Conservation (phyloP, 92 coral and sea anemone genomes). For the Umimayanthus kanabou region DNA sequence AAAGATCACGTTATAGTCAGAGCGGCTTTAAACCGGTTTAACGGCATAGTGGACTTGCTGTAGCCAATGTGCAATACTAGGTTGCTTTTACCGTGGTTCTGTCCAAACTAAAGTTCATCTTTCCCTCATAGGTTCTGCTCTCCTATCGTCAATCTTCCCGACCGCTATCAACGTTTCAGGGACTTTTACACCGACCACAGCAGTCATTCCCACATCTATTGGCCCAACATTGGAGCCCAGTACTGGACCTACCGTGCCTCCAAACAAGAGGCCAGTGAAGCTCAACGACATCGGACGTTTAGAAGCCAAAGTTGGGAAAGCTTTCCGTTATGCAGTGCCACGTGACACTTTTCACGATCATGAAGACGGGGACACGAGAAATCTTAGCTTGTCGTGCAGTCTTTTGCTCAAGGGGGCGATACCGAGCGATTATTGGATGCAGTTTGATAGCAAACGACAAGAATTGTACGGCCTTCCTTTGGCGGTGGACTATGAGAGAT, state of each 20-base stretch:
- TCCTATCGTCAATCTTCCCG: constrained; percentile 2
- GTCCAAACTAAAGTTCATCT: neutral
- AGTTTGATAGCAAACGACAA: constrained; percentile 73
- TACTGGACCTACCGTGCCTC: constrained; percentile 59
- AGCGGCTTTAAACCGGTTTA: too few species aligned
- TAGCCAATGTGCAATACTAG: too few species aligned
- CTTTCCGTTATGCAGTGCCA: constrained; percentile 64
- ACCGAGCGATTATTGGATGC: constrained; percentile 75
- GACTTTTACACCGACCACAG: neutral
- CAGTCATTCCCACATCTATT: constrained; percentile 40
- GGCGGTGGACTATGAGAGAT: constrained; percentile 53
- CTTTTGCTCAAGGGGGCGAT: constrained; percentile 45
- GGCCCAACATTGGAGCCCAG: constrained; percentile 45
- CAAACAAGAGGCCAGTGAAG: constrained; percentile 64
- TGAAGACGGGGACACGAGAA: constrained; percentile 86
- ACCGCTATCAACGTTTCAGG: neutral
- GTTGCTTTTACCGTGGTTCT: too few species aligned
- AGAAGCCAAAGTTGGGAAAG: constrained; percentile 77
- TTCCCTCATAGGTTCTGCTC: constrained; percentile 1
- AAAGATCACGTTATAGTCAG: too few species aligned
- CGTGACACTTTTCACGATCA: constrained; percentile 86
- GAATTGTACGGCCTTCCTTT: constrained; percentile 78
- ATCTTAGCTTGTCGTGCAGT: constrained; percentile 56
- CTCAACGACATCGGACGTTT: constrained; percentile 82
- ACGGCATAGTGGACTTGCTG: too few species aligned